These are phyloP conservation scores for Sebastiscus tertius DNA, from an alignment of 2,797 vertebrate species.

Conservation along the genomic window DNA sequence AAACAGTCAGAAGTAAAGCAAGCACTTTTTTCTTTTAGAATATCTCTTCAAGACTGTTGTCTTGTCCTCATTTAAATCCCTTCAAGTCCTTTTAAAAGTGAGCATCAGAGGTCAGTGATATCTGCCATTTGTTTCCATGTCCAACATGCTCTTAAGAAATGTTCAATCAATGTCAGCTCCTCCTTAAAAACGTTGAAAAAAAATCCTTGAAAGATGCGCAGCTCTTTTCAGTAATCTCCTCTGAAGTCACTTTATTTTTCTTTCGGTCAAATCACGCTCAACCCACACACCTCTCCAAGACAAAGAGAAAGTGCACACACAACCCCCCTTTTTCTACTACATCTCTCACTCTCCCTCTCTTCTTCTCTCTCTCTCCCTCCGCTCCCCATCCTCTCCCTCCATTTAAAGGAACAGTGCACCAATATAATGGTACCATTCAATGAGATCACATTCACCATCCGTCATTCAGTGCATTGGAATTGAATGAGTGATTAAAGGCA, in stretches of 20 bases:
- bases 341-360: slow-evolving; percentile 19
- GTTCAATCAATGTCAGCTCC: slow-evolving; percentile 2
- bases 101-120: slow-evolving; percentile 48
- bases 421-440: neutral
- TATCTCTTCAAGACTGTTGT: neutral
- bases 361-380: neutral
- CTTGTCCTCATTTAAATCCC: neutral
- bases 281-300: slow-evolving; percentile 54
- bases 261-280: slow-evolving; percentile 32
- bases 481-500: neutral
- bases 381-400: slow-evolving; percentile 36
- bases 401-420: slow-evolving; percentile 74
- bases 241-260: slow-evolving; percentile 14
- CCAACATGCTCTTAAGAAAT: slow-evolving; percentile 27
- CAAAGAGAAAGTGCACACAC: slow-evolving; percentile 47
- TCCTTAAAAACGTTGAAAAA: slow-evolving; percentile 25
- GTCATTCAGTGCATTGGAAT: neutral
- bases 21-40: neutral
- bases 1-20: neutral
- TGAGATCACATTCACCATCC: slow-evolving; percentile 16
- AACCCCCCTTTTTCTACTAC: slow-evolving; percentile 62
- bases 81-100: slow-evolving; percentile 25
- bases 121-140: slow-evolving; percentile 30
- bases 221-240: slow-evolving; percentile 14
- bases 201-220: slow-evolving; percentile 20